phyloP scores from a whole-genome alignment of 2,888 invertebrate species.

The Drosophila barbarae region DNA sequence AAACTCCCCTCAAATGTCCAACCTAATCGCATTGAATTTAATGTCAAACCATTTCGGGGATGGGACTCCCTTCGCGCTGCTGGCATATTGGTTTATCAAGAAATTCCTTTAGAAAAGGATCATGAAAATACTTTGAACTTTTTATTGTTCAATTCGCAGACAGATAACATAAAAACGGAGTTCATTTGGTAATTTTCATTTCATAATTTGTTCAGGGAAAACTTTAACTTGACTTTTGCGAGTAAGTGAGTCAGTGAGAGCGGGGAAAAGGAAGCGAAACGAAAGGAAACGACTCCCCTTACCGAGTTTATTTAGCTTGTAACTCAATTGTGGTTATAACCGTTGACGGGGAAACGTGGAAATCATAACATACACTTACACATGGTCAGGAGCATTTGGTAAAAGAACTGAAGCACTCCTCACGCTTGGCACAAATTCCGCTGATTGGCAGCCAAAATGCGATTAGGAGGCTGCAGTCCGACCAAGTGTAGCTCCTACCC shows the following conservation, averaged over 20 bases:
- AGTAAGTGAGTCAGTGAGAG: background rate
- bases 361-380: slow-evolving; percentile 35
- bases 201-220: slow-evolving; percentile 60
- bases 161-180: slow-evolving; percentile 59
- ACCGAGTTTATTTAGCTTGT: slow-evolving; percentile 49
- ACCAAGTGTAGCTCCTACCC: background rate
- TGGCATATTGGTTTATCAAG: slow-evolving; percentile 41
- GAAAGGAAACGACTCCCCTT: slow-evolving; percentile 13
- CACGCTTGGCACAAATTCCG: slow-evolving; percentile 30
- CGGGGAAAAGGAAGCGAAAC: slow-evolving; percentile 9
- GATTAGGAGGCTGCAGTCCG: slow-evolving; percentile 35
- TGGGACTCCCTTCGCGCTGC: slow-evolving; percentile 7
- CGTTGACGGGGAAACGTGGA: slow-evolving; percentile 45
- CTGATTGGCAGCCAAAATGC: slow-evolving; percentile 60
- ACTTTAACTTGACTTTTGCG: slow-evolving; percentile 46
- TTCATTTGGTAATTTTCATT: slow-evolving; percentile 69
- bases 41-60: slow-evolving; percentile 63
- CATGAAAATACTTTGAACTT: slow-evolving; percentile 70
- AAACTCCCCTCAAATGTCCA: slow-evolving; percentile 31
- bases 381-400: slow-evolving; percentile 41
- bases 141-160: slow-evolving; percentile 67
- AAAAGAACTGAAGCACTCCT: slow-evolving; percentile 1
- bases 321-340: slow-evolving; percentile 69
- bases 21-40: slow-evolving; percentile 74
- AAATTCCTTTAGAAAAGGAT: slow-evolving; percentile 58